phyloP scores from a whole-genome alignment of 1,140 invertebrate species.

The Rhopalosiphum padi region DNA sequence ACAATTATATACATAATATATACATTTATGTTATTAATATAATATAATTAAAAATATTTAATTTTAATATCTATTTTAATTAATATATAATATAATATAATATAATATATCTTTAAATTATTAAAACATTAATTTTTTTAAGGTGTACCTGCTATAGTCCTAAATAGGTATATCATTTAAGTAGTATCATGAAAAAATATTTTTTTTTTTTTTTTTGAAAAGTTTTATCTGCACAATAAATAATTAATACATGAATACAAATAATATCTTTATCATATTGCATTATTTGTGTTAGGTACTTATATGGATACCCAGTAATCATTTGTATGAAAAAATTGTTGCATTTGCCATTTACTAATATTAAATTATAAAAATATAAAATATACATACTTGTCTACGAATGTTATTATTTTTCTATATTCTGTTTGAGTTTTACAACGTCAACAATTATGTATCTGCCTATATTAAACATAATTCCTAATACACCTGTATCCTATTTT shows the following conservation, averaged over 20 bases:
- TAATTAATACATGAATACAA: not conserved
- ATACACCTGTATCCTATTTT: too few relatives aligned
- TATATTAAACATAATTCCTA: too few relatives aligned
- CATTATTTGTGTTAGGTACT: not conserved
- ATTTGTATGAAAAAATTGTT: not conserved
- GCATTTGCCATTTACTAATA: not conserved
- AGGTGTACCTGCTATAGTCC: not conserved
- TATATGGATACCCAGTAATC: not conserved
- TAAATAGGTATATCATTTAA: not conserved
- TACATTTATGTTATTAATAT: not conserved
- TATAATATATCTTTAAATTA: too few relatives aligned
- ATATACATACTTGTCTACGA: not conserved
- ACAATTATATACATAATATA: not conserved
- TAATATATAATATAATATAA: too few relatives aligned
- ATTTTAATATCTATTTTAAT: not conserved
- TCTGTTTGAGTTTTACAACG: not conserved
- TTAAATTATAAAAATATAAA: not conserved
- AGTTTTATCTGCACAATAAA: not conserved
- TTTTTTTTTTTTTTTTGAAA: not conserved
- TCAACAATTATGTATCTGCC: not conserved
- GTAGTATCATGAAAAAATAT: not conserved
- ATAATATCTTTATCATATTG: not conserved
- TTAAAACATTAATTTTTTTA: not conserved
- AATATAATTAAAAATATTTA: not conserved
- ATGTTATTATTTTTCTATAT: not conserved